Evolutionary conservation across 2,888 invertebrate species (phyloP).

Genomic region (Xestia ashworthii): DNA sequence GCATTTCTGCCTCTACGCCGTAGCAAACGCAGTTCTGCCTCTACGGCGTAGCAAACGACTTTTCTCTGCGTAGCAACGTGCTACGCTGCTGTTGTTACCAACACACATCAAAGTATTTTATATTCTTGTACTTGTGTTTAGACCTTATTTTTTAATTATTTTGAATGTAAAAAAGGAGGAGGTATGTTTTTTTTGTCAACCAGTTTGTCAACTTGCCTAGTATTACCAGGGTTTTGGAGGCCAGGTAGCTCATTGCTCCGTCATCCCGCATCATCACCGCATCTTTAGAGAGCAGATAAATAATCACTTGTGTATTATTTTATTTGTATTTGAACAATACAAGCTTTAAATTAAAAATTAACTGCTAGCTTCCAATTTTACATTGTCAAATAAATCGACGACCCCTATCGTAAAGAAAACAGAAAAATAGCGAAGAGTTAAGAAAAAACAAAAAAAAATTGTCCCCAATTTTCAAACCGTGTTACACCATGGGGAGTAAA

Average conservation of each 20-base stretch:
- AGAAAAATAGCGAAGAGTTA: background rate
- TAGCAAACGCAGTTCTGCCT: conserved; percentile 7
- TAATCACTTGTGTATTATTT: background rate
- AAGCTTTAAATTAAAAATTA: background rate
- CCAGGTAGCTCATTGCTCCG: background rate
- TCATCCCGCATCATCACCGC: background rate
- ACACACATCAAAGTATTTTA: background rate
- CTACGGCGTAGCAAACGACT: conserved; percentile 16
- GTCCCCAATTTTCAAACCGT: conserved; percentile 38
- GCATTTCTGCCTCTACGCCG: conserved; percentile 12
- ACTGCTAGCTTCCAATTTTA: background rate
- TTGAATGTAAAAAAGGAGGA: background rate
- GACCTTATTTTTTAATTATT: background rate
- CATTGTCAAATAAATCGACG: background rate
- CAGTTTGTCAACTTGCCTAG: background rate
- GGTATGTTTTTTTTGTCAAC: background rate
- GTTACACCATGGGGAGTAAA: conserved; percentile 53
- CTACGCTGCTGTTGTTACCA: background rate
- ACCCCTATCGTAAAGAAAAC: background rate
- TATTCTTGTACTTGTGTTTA: background rate
- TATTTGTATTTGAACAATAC: background rate
- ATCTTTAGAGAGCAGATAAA: background rate
- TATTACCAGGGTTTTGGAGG: background rate
- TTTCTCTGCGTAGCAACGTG: background rate
- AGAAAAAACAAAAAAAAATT: conserved; percentile 10